A percentile compares a stretch with the other conserved stretches of the same genome.
Conservation (phyloP, 2,888 invertebrate genomes). For the Epinotia demarniana region DNA sequence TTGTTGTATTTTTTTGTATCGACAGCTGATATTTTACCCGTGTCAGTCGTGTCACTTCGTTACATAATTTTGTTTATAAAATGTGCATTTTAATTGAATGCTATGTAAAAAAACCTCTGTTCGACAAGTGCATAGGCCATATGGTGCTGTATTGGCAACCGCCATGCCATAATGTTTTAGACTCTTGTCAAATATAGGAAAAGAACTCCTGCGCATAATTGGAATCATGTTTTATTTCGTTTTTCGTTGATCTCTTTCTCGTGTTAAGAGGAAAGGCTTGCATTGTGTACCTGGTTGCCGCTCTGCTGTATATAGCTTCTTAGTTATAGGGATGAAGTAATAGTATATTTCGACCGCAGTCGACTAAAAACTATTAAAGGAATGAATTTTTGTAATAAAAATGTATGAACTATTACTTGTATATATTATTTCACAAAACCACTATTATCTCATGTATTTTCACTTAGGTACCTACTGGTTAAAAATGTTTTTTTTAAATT, state of each 20-base stretch:
- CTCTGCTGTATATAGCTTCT: constrained; percentile 76
- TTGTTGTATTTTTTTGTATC: too few species aligned
- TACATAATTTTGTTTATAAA: too few species aligned
- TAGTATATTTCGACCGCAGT: constrained; percentile 81
- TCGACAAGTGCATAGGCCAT: too few species aligned
- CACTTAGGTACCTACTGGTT: too few species aligned
- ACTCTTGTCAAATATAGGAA: constrained; percentile 5
- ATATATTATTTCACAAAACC: constrained; percentile 37
- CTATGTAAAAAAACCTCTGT: too few species aligned
- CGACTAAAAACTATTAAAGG: constrained; percentile 77
- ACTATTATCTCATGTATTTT: background rate
- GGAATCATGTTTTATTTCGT: background rate
- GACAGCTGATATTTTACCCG: too few species aligned
- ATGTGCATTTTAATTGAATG: too few species aligned
- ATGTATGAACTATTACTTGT: constrained; percentile 56
- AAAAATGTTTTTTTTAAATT: too few species aligned
- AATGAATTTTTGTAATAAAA: constrained; percentile 71
- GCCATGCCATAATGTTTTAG: background rate
- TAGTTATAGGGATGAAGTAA: constrained; percentile 63
- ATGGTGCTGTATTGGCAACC: background rate
- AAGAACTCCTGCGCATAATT: constrained; percentile 1
- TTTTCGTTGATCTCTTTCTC: constrained; percentile 67
- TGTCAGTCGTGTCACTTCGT: too few species aligned
- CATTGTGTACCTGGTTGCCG: constrained; percentile 64
- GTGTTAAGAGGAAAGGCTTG: constrained; percentile 52